Conservation (phyloP, 2,888 invertebrate species). For the Drosophila infuscata region DNA sequence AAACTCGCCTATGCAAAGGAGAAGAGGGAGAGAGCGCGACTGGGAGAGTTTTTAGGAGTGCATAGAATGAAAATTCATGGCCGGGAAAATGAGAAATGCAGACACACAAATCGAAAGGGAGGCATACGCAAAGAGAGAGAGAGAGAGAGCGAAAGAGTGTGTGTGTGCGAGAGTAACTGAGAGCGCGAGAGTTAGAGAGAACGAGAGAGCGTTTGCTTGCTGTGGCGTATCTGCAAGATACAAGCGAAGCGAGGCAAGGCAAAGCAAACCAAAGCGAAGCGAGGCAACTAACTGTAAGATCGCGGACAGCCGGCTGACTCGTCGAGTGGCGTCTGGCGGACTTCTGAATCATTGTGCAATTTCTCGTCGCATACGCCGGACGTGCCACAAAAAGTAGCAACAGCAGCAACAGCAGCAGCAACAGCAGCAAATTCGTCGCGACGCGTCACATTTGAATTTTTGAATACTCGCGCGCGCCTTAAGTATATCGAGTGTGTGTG, state of each 20-base stretch:
- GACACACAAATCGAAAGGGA: conserved; percentile 1
- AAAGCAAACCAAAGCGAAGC: conserved; percentile 14
- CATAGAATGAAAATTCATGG: conserved; percentile 47
- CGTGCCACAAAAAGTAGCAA: conserved; percentile 46
- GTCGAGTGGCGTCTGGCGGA: conserved; percentile 43
- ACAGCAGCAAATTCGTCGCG: neutral
- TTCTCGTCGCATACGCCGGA: conserved; percentile 71
- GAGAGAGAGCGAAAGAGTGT: neutral
- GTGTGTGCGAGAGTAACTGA: neutral
- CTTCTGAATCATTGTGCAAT: conserved; percentile 76
- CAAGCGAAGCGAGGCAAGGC: conserved; percentile 14
- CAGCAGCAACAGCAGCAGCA: neutral
- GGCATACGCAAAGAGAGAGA: neutral
- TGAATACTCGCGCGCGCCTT: conserved; percentile 19
- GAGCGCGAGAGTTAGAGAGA: neutral
- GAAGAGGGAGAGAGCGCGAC: conserved; percentile 20
- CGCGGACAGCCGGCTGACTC: conserved; percentile 29
- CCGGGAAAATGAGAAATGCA: conserved; percentile 44
- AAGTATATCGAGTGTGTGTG: neutral
- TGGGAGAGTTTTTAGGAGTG: conserved; percentile 40
- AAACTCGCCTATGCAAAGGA: conserved; percentile 26
- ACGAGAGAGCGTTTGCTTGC: conserved; percentile 28
- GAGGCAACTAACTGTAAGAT: conserved; percentile 53
- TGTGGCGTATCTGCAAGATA: conserved; percentile 45
- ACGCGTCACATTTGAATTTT: conserved; percentile 18